Percentiles rank a stretch among this genome's conserved stretches.
Evolutionary conservation across 2,797 vertebrate species (phyloP).

Genomic region (Manis crassicaudata): DNA sequence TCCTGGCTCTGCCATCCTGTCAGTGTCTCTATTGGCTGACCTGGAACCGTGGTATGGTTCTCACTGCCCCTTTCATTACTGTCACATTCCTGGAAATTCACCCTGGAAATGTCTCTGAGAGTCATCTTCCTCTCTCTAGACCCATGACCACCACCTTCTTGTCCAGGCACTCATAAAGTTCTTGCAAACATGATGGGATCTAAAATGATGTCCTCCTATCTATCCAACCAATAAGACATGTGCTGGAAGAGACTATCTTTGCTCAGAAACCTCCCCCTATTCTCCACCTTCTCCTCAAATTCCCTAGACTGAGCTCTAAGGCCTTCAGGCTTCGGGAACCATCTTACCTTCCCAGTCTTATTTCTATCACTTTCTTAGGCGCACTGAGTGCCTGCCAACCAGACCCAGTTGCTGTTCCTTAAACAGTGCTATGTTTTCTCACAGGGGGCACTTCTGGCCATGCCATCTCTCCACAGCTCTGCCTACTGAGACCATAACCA

Average conservation of each 20-base stretch:
- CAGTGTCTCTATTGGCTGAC: not conserved
- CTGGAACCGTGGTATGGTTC: rapidly evolving
- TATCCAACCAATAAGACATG: not conserved
- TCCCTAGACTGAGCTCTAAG: not conserved
- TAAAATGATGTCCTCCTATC: not conserved
- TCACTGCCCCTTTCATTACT: not conserved
- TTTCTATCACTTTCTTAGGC: not conserved
- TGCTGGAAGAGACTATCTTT: not conserved
- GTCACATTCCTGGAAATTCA: not conserved
- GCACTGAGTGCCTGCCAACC: not conserved
- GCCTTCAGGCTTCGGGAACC: not conserved
- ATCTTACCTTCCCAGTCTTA: not conserved
- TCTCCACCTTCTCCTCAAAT: not conserved
- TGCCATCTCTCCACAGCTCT: not conserved
- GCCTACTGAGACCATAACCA: not conserved
- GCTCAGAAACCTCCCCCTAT: not conserved
- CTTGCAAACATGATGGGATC: not conserved
- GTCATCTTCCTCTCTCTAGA: not conserved
- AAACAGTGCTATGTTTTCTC: not conserved
- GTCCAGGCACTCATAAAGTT: not conserved
- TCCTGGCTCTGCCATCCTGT: not conserved
- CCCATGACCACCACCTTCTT: not conserved
- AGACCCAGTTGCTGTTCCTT: rapidly evolving
- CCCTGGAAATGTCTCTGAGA: not conserved
- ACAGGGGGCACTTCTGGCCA: not conserved